Conservation (phyloP, 2,113 vertebrate species). For the Formicarius rufipectus region DNA sequence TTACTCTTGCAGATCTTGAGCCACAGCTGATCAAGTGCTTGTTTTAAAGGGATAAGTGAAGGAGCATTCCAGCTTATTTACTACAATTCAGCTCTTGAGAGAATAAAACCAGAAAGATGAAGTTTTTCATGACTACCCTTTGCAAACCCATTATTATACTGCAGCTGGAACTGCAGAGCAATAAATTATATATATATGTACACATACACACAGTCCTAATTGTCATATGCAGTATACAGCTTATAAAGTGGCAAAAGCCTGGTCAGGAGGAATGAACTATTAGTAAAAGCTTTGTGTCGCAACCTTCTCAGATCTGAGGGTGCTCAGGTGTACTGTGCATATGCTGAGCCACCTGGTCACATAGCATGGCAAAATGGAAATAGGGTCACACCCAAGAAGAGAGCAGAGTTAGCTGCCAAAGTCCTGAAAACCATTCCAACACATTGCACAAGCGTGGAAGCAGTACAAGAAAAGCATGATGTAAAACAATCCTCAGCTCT, state of each 20-base stretch:
- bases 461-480: constrained; percentile 2
- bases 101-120: constrained; percentile 1
- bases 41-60: not conserved
- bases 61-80: not conserved
- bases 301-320: constrained; percentile 18
- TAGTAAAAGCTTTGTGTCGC: constrained; percentile 5
- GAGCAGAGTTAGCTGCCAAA: not conserved
- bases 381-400: constrained; percentile 13
- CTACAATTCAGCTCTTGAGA: not conserved
- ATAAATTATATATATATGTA: not conserved
- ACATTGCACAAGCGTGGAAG: constrained; percentile 32
- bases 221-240: not conserved
- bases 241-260: constrained; percentile 5
- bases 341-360: constrained; percentile 32
- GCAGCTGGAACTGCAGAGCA: constrained; percentile 4
- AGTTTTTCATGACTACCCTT: constrained; percentile 15
- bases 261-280: constrained; percentile 25
- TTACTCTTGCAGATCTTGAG: not conserved
- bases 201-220: not conserved
- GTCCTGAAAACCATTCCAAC: constrained; percentile 29
- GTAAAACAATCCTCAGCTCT: not conserved
- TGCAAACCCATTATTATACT: constrained; percentile 20
- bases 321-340: not conserved
- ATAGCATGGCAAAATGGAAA: constrained; percentile 35
- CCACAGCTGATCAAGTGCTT: not conserved